phyloP scores from a whole-genome alignment of 2,797 vertebrate genomes.

The Allobates femoralis region DNA sequence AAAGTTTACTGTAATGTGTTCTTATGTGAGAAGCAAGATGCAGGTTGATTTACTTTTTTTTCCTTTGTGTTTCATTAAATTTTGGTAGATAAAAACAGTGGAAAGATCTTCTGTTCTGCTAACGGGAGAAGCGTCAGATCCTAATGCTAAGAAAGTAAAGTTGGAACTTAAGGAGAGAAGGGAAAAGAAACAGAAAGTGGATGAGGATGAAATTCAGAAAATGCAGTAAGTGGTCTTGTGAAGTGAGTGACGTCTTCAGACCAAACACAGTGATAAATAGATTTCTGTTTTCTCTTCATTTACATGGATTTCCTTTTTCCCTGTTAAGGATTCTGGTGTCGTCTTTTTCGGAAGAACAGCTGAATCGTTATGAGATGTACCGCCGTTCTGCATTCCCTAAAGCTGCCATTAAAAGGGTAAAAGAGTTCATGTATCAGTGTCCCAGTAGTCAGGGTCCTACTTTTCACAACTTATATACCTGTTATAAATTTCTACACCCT shows the following conservation, averaged over 20 bases:
- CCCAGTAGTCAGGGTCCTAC: not conserved
- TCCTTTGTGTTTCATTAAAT: not conserved
- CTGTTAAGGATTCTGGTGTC: constrained; percentile 90
- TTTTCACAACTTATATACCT: not conserved
- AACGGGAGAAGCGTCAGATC: constrained; percentile 76
- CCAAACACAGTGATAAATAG: not conserved
- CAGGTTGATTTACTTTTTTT: too few relatives aligned
- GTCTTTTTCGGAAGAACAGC: constrained; percentile 96
- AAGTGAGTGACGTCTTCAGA: not conserved
- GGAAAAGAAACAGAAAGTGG: constrained; percentile 94
- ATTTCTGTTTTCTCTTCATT: not conserved
- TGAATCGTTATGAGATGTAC: constrained; percentile 99
- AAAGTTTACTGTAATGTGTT: too few relatives aligned
- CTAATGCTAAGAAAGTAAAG: constrained; percentile 83
- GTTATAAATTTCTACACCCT: too few relatives aligned
- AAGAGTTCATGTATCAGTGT: not conserved
- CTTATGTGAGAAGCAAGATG: too few relatives aligned
- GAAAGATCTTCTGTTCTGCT: constrained; percentile 67
- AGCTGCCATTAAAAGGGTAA: constrained; percentile 94
- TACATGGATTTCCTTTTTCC: not conserved
- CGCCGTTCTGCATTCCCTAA: constrained; percentile 95
- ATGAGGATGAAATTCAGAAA: constrained; percentile 99
- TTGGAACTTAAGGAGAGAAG: constrained; percentile 92
- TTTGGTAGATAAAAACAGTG: constrained; percentile 29
- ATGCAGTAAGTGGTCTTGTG: constrained; percentile 88